A percentile compares a stretch with the other conserved stretches of the same genome.
Evolutionary conservation across 2,797 vertebrate species (phyloP).

Genomic region (Typhlichthys eigenmanni): DNA sequence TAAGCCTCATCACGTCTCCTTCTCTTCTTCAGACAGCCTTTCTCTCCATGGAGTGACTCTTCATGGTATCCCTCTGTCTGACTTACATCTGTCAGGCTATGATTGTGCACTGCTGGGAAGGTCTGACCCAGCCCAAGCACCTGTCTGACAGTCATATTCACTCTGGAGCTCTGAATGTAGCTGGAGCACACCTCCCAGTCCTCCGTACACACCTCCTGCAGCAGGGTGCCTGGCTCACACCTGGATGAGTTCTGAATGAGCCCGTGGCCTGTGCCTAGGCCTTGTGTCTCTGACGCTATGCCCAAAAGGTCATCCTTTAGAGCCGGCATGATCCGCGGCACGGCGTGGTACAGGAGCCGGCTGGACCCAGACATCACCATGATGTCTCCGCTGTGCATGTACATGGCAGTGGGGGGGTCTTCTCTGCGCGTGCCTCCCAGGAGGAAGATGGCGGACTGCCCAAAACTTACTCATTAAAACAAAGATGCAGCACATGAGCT

Average conservation of each 20-base stretch:
- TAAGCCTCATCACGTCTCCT: constrained; percentile 21
- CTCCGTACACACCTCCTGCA: constrained; percentile 69
- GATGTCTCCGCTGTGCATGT: constrained; percentile 93
- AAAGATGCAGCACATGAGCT: not conserved
- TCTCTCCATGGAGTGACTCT: not conserved
- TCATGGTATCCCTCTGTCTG: constrained; percentile 7
- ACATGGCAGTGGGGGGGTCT: constrained; percentile 87
- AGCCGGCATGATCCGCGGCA: constrained; percentile 84
- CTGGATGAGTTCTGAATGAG: constrained; percentile 45
- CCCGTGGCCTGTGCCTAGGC: constrained; percentile 30
- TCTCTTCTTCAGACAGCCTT: constrained; percentile 21
- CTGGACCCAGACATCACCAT: constrained; percentile 96
- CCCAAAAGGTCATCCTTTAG: constrained; percentile 63
- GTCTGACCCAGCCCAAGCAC: constrained; percentile 83
- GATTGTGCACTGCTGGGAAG: constrained; percentile 63
- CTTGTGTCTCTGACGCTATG: constrained; percentile 42
- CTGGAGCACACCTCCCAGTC: constrained; percentile 88
- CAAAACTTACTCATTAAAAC: constrained; percentile 79
- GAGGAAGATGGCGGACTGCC: constrained; percentile 91
- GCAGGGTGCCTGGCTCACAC: not conserved
- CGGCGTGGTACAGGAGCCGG: constrained; percentile 91
- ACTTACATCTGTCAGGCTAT: not conserved
- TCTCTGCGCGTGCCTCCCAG: constrained; percentile 86
- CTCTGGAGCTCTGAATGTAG: constrained; percentile 86
- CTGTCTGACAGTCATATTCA: constrained; percentile 93